phyloP scores from a whole-genome alignment of 64 coral and sea anemone species.

The Hydrozoanthus tunicans region DNA sequence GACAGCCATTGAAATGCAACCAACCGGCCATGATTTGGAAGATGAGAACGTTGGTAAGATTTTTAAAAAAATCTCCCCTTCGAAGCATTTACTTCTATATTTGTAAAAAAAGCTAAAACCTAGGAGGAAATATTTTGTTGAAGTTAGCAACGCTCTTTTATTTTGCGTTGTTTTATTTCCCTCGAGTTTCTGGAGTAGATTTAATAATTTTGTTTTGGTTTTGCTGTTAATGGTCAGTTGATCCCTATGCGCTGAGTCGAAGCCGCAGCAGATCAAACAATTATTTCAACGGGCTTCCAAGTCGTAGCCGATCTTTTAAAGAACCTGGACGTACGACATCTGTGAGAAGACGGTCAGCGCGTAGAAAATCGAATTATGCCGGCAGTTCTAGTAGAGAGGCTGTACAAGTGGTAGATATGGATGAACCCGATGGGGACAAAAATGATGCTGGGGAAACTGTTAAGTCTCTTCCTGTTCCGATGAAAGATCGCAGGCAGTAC shows the following conservation, averaged over 20 bases:
- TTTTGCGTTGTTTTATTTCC: too few species aligned
- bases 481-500: constrained; percentile 44
- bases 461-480: constrained; percentile 50
- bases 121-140: too few species aligned
- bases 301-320: constrained; percentile 38
- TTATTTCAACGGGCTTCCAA: constrained; percentile 40
- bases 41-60: constrained; percentile 3
- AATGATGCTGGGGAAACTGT: constrained; percentile 23
- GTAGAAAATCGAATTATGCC: constrained; percentile 13
- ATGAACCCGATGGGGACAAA: constrained; percentile 17
- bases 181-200: too few species aligned
- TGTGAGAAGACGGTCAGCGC: constrained; percentile 26
- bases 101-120: too few species aligned
- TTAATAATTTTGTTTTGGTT: constrained; percentile 15
- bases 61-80: too few species aligned
- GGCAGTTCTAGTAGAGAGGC: background rate
- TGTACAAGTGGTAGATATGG: constrained; percentile 40
- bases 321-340: background rate
- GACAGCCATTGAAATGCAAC: constrained; percentile 58
- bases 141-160: too few species aligned
- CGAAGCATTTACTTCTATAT: background rate
- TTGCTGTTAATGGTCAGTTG: background rate
- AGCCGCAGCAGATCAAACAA: constrained; percentile 56
- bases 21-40: background rate
- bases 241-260: background rate